These are phyloP conservation scores for Rugalucina vietnamica DNA, from an alignment of 2,888 invertebrate species.

Conservation along the genomic window DNA sequence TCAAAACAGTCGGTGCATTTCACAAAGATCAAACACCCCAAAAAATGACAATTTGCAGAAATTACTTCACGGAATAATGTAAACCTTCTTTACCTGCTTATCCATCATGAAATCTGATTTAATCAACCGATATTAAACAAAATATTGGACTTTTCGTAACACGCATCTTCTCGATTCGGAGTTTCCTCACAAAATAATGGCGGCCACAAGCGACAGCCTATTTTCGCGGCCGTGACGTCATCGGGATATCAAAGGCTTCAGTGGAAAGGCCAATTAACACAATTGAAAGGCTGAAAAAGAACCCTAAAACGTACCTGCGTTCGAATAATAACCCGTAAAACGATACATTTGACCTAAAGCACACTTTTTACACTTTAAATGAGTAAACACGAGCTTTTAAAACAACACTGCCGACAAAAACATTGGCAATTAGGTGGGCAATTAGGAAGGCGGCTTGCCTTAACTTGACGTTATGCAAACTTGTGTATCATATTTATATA, in stretches of 20 bases:
- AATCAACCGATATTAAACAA: slow-evolving; percentile 4
- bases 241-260: slow-evolving; percentile 4
- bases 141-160: slow-evolving; percentile 17
- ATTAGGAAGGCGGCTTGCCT: not conserved
- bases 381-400: not conserved
- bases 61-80: slow-evolving; percentile 13
- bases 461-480: not conserved
- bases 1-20: not conserved
- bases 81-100: slow-evolving; percentile 52
- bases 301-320: not conserved
- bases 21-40: not conserved
- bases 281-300: not conserved
- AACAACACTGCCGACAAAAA: not conserved
- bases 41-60: slow-evolving; percentile 20
- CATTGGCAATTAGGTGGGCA: not conserved
- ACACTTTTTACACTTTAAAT: not conserved
- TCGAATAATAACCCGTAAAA: not conserved
- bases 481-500: no score
- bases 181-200: slow-evolving; percentile 62
- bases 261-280: not conserved
- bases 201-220: slow-evolving; percentile 64
- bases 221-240: slow-evolving; percentile 59
- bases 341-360: not conserved
- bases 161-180: slow-evolving; percentile 51
- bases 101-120: slow-evolving; percentile 38